Base-by-base conservation (phyloP, 2,888 invertebrate species). In the Tetragonula carbonaria region DNA sequence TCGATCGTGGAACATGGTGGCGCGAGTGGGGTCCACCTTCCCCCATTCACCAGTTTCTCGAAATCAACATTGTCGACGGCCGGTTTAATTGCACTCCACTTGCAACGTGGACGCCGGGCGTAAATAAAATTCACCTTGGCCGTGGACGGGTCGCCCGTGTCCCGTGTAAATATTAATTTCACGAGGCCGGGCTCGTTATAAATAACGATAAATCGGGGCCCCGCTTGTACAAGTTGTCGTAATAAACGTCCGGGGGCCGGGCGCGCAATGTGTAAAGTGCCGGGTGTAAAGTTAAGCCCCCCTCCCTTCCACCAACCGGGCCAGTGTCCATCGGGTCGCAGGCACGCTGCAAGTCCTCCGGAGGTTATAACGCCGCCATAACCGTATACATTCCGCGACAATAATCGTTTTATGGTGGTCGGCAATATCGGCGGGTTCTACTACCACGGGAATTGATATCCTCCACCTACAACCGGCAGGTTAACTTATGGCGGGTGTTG, bases 351-450 rank as follows among this genome's bases (percentile, higher is more conserved):
- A 78, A 87, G 84, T 85, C 87, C 45, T 88, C 82, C 89, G 85
- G 87, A 88, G 92, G 92, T 92, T 92, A 93, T 93, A 93, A 93
- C 93, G 92, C 91, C 91, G 91, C 93, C 91, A 93, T 94, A 94
- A 94, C 92, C 93, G 92, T 94, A 94, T 93, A 93, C 93, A 92
- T 92, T 91, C 91, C 91, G 89, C 91, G 94, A 94, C 94, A 93
- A 94, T 94, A 94, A 94, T 94, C 93, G 93, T 92, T 93, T 94
- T 93, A 94, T 93, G 93, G 93, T 90, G 90, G 88, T 88, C 90
- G 90, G 89, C 90, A 90, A 91, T 92, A 92, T 93, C 92, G 92
- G 87, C 89, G 86, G 86, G 83, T 87, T 88, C 88, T 87, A 87
- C 90, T 84, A 81, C 89, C 87, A 80, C 82, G 87, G 89, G 87